Base-by-base conservation (phyloP, 2,888 invertebrate species). In the Nymphalis polychloros region DNA sequence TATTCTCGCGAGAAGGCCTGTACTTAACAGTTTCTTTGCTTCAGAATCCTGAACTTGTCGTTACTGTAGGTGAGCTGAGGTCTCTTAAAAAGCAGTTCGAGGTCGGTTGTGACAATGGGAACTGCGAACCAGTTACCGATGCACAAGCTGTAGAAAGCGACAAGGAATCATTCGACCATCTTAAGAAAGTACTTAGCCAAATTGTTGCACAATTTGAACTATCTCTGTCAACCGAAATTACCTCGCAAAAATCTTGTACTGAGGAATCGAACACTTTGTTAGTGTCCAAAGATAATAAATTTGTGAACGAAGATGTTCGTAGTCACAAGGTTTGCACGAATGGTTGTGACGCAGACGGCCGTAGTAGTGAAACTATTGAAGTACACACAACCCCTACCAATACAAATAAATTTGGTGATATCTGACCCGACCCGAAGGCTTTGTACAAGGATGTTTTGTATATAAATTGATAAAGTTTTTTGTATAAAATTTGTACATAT, bases 1-100 rank as follows among this genome's bases (percentile, higher is more conserved):
- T 98, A 64, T 98, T 97, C 84, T 94, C 94, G 8, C 92, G 94
- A 69, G 98, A 98, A 85, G 97, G 96, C 1, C 86, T 92, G 17
- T 93, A 94, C 74, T 87, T 98, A n/a, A 84, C 94, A 0, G 89
- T 94, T 19, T 94, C 95, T 0, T 83, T 96, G 71, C 81, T 89
- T 7, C 85, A 89, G 0, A 88, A 95, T 73, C 94, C 95, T 0
- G 85, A 92, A 10, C 77, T 96, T 20, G 86, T 92, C 47, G 89
- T 96, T 0, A 92, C 91, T 0, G 83, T 94, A 3, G 92, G 93
- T 1, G 94, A 94, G 70, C 79, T 92, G 3, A 90, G 88, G 70
- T 84, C 87, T 0, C 77, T 93, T 66, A 87, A 84, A 75, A 78
- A 75, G 4, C 79, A 85, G n/a, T 79, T 75, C 52, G 84, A 85